These are phyloP conservation scores for Gymnocheta viridis DNA, from an alignment of 2,888 invertebrate species.

Conservation along the genomic window DNA sequence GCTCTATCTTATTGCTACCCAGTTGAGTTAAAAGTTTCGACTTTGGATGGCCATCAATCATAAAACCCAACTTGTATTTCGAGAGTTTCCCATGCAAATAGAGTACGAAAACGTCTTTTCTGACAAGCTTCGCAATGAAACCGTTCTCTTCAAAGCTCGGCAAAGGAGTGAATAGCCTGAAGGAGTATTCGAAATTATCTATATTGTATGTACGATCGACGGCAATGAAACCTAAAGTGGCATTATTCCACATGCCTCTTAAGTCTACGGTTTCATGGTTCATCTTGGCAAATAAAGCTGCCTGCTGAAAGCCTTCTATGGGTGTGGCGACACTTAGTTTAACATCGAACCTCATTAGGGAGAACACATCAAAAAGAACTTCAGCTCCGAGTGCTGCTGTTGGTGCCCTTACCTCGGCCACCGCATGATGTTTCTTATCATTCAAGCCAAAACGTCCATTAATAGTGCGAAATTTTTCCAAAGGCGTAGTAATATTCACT, in stretches of 20 bases:
- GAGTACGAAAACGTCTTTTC: slow-evolving; percentile 86
- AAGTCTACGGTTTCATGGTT: slow-evolving; percentile 88
- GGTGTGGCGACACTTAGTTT: slow-evolving; percentile 89
- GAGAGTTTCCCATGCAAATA: slow-evolving; percentile 88
- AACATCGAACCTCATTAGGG: slow-evolving; percentile 87
- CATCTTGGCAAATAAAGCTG: slow-evolving; percentile 87
- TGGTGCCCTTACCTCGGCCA: slow-evolving; percentile 88
- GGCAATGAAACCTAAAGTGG: slow-evolving; percentile 89
- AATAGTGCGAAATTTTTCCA: slow-evolving; percentile 86
- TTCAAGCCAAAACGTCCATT: slow-evolving; percentile 88
- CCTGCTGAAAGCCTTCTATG: slow-evolving; percentile 86
- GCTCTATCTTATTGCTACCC: slow-evolving; percentile 75
- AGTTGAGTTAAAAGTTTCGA: slow-evolving; percentile 78
- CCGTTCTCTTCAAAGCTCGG: slow-evolving; percentile 90
- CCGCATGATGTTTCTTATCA: slow-evolving; percentile 87
- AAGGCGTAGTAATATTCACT: slow-evolving; percentile 89
- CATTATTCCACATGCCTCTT: slow-evolving; percentile 88
- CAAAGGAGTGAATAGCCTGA: slow-evolving; percentile 90
- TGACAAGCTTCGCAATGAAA: slow-evolving; percentile 86
- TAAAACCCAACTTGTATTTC: slow-evolving; percentile 84
- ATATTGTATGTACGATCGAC: slow-evolving; percentile 85
- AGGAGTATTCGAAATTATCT: slow-evolving; percentile 90
- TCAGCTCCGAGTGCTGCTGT: slow-evolving; percentile 88
- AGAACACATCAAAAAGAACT: slow-evolving; percentile 85
- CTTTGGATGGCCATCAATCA: slow-evolving; percentile 79